Evolutionary conservation across 2,113 vertebrate genomes (phyloP), one percentile per base, ranked within the genome.

Genomic region (Gavia stellata): DNA sequence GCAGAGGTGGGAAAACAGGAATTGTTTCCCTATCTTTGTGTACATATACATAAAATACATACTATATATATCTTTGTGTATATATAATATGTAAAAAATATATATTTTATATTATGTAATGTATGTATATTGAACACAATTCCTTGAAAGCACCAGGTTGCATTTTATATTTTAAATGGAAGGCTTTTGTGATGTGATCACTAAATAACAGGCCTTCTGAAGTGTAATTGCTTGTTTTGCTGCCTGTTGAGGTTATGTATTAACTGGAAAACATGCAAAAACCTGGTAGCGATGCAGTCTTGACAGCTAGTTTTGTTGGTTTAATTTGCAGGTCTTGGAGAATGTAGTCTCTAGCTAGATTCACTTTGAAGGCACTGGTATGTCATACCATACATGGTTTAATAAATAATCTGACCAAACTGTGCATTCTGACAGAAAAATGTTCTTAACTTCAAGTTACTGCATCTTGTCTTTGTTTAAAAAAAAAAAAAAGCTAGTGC

Each of bases 401-500:
- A 70, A 33, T 62, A 56, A 68, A 34, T 61, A 72, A 56, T 75
- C n/a, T 90, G 58, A 44, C 33, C 9, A 49, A 66, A 56, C 21
- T 1, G 0, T 25, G 1, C 14, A 11, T 91, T 94, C 80, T 84
- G 12, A 19, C 71, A 73, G n/a, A 79, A 81, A 31, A 72, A 31
- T 38, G 9, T 26, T 74, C 1, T 2, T 74, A 66, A 62, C 7
- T 67, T 62, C 16, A 49, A 56, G 26, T 82, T 73, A 29, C 19
- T 45, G 23, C 6, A 31, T 59, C 45, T 62, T 81, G 7, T 34
- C 31, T 44, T 42, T 68, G 16, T 63, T 91, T 8, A 19, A 33
- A 26, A 66, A 12, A 36, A 18, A 14, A 28, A 34, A 56, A 31
- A 12, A 4, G 28, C 12, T 17, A 25, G 2, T 2, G 0, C 33